Base-by-base conservation (phyloP, 2,113 vertebrate species). In the Callopanchax toddi region DNA sequence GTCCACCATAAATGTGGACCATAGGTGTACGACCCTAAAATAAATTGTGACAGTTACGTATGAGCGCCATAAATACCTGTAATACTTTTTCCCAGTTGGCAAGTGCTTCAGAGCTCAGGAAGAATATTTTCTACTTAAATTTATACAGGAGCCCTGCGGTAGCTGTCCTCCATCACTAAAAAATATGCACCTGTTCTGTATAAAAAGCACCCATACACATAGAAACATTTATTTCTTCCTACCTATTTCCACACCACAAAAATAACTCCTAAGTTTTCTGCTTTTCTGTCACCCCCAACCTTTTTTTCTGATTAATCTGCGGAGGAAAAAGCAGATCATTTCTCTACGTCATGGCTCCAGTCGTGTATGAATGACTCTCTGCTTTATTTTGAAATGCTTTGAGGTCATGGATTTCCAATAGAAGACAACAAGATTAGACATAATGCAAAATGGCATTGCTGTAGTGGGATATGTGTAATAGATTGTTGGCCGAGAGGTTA, bases 271-370 rank as follows among this genome's bases (percentile, higher is more conserved):
- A 25, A 39, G 22, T 37, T 44, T 52, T 32, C 29, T 23, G 18
- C 34, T 18, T 54, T 50, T 65, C 32, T 26, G 36, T 55, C 50
- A 1, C 65, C 52, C 23, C 39, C 50, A 58, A 83, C 62, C 72
- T 44, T 44, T 78, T 58, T 37, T 18, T 56, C 60, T 85, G 82
- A 90, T 87, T 81, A 81, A 86, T 80, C 75, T 70, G 62, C 4
- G 73, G 66, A 83, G 69, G 78, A 81, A 83, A 84, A 81, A 75
- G 76, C 61, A 79, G 86, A 86, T 87, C 82, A 83, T 79, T 75
- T 75, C 37, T 42, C 1, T n/a, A 60, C 70, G 48, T 70, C 57
- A 16, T 71, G 74, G 76, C 66, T 78, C 51, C 50, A 79, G 80
- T 85, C 60, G 39, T 71, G 58, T 45, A 66, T 44, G 34, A 17